These are phyloP conservation scores for Pogonocherus hispidulus DNA, from an alignment of 2,888 invertebrate genomes.

Conservation along the genomic window DNA sequence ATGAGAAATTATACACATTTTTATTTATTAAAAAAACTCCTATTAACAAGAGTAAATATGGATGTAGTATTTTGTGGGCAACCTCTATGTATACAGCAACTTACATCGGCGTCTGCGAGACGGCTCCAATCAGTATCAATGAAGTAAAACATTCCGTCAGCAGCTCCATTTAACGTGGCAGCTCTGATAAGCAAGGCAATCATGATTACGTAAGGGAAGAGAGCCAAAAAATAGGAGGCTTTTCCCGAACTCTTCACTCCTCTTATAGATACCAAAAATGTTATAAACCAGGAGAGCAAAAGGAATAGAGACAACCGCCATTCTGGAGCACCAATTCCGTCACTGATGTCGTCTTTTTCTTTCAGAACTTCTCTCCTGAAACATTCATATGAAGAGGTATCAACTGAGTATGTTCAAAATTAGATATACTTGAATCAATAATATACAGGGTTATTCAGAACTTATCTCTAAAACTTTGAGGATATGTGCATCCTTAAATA, in stretches of 20 bases:
- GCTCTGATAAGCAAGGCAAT: slow-evolving; percentile 80
- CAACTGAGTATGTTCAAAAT: too few relatives aligned
- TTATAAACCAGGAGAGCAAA: slow-evolving; percentile 77
- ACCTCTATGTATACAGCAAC: too few relatives aligned
- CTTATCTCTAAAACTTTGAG: too few relatives aligned
- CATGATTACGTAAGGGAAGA: slow-evolving; percentile 87
- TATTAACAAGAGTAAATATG: too few relatives aligned
- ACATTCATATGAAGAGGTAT: too few relatives aligned
- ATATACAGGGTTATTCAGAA: too few relatives aligned
- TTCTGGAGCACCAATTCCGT: slow-evolving; percentile 72
- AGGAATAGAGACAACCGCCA: slow-evolving; percentile 80
- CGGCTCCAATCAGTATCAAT: slow-evolving; percentile 84
- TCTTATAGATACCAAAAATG: slow-evolving; percentile 78
- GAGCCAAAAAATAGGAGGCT: slow-evolving; percentile 89
- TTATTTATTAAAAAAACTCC: too few relatives aligned
- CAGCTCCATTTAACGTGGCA: slow-evolving; percentile 78
- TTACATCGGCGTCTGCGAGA: slow-evolving; percentile 78
- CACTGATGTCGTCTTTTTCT: slow-evolving; percentile 68
- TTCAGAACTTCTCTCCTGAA: slow-evolving; percentile 71
- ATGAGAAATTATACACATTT: too few relatives aligned
- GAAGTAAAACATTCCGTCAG: slow-evolving; percentile 83
- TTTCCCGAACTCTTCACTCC: slow-evolving; percentile 86
- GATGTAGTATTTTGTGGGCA: too few relatives aligned
- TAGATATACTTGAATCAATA: too few relatives aligned
- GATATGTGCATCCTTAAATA: too few relatives aligned